These are phyloP conservation scores for Brachionus calyciflorus DNA, from an alignment of 1,140 invertebrate species.

Conservation along the genomic window DNA sequence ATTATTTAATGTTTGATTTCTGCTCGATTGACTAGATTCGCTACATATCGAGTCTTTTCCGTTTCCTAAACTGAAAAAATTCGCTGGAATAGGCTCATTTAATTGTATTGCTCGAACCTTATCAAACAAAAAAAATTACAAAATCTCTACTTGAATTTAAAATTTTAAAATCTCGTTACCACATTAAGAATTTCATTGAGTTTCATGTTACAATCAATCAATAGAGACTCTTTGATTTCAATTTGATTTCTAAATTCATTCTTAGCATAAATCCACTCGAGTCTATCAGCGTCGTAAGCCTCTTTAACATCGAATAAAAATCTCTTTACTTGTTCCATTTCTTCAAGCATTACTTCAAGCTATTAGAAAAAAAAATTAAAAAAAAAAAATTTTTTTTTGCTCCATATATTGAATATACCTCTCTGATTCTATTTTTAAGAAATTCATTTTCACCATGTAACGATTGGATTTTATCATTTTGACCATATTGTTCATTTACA, in stretches of 20 bases:
- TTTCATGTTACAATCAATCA: constrained; percentile 32
- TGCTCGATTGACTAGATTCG: not conserved
- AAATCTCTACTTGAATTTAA: too few relatives aligned
- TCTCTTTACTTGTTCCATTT: constrained; percentile 41
- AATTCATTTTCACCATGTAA: constrained; percentile 44
- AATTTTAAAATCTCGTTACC: constrained; percentile 16
- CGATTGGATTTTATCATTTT: constrained; percentile 40
- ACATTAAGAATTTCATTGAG: constrained; percentile 22
- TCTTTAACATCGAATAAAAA: constrained; percentile 45
- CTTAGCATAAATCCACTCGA: constrained; percentile 22
- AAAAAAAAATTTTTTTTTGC: too few relatives aligned
- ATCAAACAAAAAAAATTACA: not conserved
- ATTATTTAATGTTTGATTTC: constrained; percentile 43
- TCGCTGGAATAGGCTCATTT: constrained; percentile 21
- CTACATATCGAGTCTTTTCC: not conserved
- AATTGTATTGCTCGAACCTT: constrained; percentile 20
- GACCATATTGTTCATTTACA: not conserved
- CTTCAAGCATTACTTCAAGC: constrained; percentile 44
- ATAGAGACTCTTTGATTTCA: constrained; percentile 32
- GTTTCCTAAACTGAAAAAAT: constrained; percentile 6
- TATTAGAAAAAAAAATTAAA: not conserved
- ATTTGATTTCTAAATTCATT: constrained; percentile 35
- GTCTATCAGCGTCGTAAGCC: constrained; percentile 36
- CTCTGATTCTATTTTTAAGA: constrained; percentile 38
- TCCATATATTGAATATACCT: not conserved